phyloP scores from a whole-genome alignment of 2,888 invertebrate species.

The Sepiola atlantica region DNA sequence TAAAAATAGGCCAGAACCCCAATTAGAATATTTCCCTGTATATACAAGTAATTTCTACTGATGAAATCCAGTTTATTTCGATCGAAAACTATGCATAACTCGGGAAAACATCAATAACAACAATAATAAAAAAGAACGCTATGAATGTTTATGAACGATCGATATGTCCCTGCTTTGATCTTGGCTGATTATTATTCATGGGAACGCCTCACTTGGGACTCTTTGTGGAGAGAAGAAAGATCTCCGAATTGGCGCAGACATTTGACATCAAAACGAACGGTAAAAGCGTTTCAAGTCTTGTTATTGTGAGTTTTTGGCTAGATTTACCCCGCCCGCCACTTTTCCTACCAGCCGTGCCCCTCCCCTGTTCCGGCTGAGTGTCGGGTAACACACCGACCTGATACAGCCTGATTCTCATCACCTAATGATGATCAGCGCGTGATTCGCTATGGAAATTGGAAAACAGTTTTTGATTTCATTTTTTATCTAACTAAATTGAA shows the following conservation, averaged over 20 bases:
- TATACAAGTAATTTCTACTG: not conserved
- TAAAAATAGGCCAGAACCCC: not conserved
- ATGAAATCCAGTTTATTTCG: not conserved
- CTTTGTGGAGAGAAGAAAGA: not conserved
- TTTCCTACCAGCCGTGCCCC: too few species aligned
- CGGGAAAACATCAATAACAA: not conserved
- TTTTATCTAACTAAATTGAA: not conserved
- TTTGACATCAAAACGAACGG: not conserved
- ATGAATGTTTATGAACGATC: not conserved
- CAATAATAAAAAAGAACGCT: not conserved
- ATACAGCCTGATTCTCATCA: not conserved
- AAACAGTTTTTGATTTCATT: too few species aligned
- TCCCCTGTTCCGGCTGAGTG: too few species aligned
- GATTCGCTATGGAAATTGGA: not conserved
- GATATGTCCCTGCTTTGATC: not conserved
- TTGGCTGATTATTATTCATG: not conserved
- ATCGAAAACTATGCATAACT: not conserved
- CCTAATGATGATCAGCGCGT: not conserved
- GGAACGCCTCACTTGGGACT: not conserved
- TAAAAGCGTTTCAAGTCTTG: not conserved
- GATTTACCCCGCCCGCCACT: too few species aligned
- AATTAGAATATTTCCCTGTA: not conserved
- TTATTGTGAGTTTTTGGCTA: not conserved
- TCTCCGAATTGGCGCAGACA: not conserved
- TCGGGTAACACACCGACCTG: too few species aligned